Evolutionary conservation across 2,113 vertebrate species (phyloP).

Genomic region (Oryzias curvinotus): DNA sequence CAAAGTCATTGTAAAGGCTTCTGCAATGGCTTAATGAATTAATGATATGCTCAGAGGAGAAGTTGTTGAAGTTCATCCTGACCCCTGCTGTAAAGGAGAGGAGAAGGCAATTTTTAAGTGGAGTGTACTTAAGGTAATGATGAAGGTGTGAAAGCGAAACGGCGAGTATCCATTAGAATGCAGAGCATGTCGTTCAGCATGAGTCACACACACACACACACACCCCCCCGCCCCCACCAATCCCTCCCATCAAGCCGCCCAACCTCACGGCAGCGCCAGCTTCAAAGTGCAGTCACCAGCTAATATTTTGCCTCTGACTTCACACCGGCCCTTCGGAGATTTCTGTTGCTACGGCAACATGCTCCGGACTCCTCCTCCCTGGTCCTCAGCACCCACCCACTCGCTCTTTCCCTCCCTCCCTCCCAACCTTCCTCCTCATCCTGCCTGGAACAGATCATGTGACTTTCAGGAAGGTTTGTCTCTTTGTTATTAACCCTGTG

Average conservation of each 20-base stretch:
- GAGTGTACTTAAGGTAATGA: slow-evolving; percentile 13
- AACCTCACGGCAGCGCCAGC: slow-evolving; percentile 63
- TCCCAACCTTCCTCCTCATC: slow-evolving; percentile 7
- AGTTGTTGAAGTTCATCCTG: slow-evolving; percentile 17
- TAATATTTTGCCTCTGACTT: slow-evolving; percentile 76
- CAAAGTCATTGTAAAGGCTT: slow-evolving; percentile 43
- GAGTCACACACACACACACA: slow-evolving; percentile 55
- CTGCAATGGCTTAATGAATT: slow-evolving; percentile 53
- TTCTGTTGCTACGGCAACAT: slow-evolving; percentile 78
- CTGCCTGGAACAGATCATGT: slow-evolving; percentile 71
- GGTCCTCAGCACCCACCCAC: slow-evolving; percentile 16
- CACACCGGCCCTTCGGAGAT: slow-evolving; percentile 72
- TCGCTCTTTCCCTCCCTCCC: slow-evolving; percentile 17
- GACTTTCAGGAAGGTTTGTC: slow-evolving; percentile 77
- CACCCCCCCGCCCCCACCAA: slow-evolving; percentile 10
- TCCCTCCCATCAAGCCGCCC: slow-evolving; percentile 37
- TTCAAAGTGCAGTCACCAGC: slow-evolving; percentile 71
- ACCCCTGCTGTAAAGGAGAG: slow-evolving; percentile 1
- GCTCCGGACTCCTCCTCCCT: slow-evolving; percentile 60
- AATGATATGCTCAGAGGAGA: slow-evolving; percentile 43
- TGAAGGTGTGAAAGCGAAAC: slow-evolving; percentile 14
- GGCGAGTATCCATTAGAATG: slow-evolving; percentile 69
- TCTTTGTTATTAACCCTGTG: slow-evolving; percentile 74
- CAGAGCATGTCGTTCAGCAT: slow-evolving; percentile 61
- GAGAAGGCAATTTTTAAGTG: slow-evolving; percentile 2